These are phyloP conservation scores for Hypolimnas misippus DNA, from an alignment of 2,888 invertebrate species.

Conservation along the genomic window DNA sequence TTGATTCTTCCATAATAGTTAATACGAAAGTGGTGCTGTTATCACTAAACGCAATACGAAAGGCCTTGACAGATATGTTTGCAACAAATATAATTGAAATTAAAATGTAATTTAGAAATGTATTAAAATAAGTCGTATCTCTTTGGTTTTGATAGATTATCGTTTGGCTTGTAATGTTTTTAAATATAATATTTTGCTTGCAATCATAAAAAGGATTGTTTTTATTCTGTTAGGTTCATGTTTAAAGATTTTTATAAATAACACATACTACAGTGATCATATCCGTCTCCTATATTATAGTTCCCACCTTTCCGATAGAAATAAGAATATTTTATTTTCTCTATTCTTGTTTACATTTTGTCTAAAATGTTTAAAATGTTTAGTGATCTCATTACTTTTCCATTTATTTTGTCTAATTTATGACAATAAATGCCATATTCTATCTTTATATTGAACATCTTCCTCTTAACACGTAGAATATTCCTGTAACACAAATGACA, in stretches of 20 bases:
- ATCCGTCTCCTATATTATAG: slow-evolving; percentile 11
- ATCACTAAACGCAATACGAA: slow-evolving; percentile 10
- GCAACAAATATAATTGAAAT: slow-evolving; percentile 10
- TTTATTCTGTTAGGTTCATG: slow-evolving; percentile 10
- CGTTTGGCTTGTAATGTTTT: neutral
- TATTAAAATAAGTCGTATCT: neutral
- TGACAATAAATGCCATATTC: slow-evolving; percentile 41
- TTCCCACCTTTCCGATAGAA: slow-evolving; percentile 3
- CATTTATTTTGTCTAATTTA: slow-evolving; percentile 63
- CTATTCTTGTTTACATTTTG: slow-evolving; percentile 77
- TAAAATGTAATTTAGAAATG: neutral
- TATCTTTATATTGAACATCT: slow-evolving; percentile 5
- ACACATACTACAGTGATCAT: neutral
- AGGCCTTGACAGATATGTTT: slow-evolving; percentile 25
- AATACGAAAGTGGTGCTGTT: slow-evolving; percentile 22
- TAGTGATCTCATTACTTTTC: slow-evolving; percentile 76
- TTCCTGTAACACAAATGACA: slow-evolving; percentile 7
- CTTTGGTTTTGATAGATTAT: neutral
- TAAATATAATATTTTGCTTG: neutral
- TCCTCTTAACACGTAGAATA: slow-evolving; percentile 14
- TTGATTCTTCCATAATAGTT: slow-evolving; percentile 4
- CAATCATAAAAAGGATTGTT: neutral
- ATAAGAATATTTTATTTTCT: slow-evolving; percentile 2
- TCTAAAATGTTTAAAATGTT: slow-evolving; percentile 61
- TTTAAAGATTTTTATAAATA: slow-evolving; percentile 6